Base-by-base conservation (phyloP, 2,888 invertebrate species). In the Petrolisthes cinctipes region DNA sequence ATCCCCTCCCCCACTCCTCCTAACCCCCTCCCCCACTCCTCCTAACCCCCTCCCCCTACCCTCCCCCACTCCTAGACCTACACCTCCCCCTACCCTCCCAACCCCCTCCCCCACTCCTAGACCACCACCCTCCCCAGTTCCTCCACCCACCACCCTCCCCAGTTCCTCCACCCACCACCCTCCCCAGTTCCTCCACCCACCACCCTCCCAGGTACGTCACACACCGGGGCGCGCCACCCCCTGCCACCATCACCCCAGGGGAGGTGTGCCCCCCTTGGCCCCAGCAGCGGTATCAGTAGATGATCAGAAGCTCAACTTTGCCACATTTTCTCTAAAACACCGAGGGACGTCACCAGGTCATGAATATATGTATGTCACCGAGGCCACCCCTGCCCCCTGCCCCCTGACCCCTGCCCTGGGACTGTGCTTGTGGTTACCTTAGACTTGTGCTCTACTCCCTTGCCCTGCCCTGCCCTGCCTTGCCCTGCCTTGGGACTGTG, bases 271-370 rank as follows among this genome's bases (percentile, higher is more conserved):
- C 82, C 82, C 82, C 73, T 20, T 37, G 76, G 78, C 51, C 66
- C 86, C 51, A 71, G 82, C 78, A 83, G 86, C 82, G 86, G 83
- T 86, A 86, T 86, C 86, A 56, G 86, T 82, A 86, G 86, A 82
- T 86, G 83, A 86, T 86, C 86, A 56, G 86, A 71, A 86, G 86
- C 86, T 86, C 56, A 86, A 82, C 86, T 86, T 86, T 86, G 86
- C 86, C 86, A 86, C 86, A 86, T 86, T 86, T 86, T 82, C 82
- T 82, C 78, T 86, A 86, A 86, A 86, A 82, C 86, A 86, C 86
- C 17, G 68, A 76, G 82, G 86, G 86, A 86, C 86, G 86, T 86
- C 86, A 78, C 86, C 86, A 86, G 82, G 78, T 37, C 78, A 78
- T 82, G 82, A 82, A 82, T 86, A 82, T 86, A 37, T 37, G 61